A percentile compares a stretch with the other conserved stretches of the same genome.
phyloP scores from a whole-genome alignment of 2,113 vertebrate species.

The Vulpes lagopus region DNA sequence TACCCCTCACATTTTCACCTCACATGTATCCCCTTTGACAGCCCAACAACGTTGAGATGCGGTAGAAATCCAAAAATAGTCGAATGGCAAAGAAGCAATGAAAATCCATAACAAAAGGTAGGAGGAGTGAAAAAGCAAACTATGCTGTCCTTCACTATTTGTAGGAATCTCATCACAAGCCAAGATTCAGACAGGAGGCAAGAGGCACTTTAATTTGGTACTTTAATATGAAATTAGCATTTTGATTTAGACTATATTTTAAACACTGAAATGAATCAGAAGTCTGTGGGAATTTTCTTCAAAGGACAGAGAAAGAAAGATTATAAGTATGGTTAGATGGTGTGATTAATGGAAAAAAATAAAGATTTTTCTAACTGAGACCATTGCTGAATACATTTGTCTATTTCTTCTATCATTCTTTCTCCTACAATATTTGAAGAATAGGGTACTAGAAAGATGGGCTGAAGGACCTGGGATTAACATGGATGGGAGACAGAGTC shows the following conservation, averaged over 20 bases:
- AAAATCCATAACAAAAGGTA: not conserved
- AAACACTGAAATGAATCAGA: not conserved
- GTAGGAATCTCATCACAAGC: not conserved
- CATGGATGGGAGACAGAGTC: not conserved
- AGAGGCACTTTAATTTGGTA: not conserved
- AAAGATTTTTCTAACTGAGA: not conserved
- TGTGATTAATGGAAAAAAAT: conserved; percentile 15
- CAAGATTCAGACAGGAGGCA: not conserved
- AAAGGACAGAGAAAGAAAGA: not conserved
- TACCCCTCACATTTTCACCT: conserved; percentile 36
- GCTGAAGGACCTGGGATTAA: not conserved
- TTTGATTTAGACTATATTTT: conserved; percentile 14
- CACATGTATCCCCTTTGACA: not conserved
- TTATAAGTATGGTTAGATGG: not conserved
- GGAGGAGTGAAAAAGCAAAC: not conserved
- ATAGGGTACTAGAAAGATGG: not conserved
- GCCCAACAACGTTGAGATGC: not conserved
- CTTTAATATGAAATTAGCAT: not conserved
- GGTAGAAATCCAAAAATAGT: conserved; percentile 42
- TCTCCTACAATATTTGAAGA: conserved; percentile 18
- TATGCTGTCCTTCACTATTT: not conserved
- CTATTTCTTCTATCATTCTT: not conserved
- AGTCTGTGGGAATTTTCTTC: not conserved
- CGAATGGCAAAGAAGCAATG: not conserved
- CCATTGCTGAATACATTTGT: not conserved